phyloP scores from a whole-genome alignment of 2,797 vertebrate species.

The Hippoglossus hippoglossus region DNA sequence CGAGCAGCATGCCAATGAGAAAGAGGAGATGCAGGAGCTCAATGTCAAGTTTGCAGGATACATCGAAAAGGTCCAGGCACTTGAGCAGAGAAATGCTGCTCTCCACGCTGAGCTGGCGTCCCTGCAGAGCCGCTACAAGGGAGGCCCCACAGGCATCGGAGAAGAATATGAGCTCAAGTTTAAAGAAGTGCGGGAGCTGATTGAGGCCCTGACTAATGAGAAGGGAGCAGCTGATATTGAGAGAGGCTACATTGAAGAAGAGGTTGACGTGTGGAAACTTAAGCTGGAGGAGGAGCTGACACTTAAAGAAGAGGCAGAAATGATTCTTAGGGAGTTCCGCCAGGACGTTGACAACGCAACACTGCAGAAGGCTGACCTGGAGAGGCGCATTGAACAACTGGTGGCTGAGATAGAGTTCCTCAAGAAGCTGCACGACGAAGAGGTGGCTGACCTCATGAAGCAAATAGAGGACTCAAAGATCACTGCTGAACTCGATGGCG shows the following conservation, averaged over 20 bases:
- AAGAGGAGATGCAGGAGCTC: conserved; percentile 87
- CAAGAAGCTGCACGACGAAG: conserved; percentile 85
- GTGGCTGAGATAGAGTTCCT: conserved; percentile 85
- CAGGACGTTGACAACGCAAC: conserved; percentile 87
- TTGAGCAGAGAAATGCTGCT: conserved; percentile 83
- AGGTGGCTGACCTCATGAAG: conserved; percentile 83
- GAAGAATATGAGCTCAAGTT: conserved; percentile 87
- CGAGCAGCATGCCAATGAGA: conserved; percentile 83
- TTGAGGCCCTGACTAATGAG: conserved; percentile 84
- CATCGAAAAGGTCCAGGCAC: conserved; percentile 81
- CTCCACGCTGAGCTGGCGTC: conserved; percentile 70
- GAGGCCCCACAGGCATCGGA: conserved; percentile 76
- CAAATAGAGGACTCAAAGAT: conserved; percentile 86
- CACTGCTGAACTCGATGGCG: conserved; percentile 77
- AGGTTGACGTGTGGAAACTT: conserved; percentile 86
- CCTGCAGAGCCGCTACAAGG: conserved; percentile 76
- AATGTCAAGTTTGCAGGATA: conserved; percentile 84
- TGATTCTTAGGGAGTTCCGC: conserved; percentile 86
- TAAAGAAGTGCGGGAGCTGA: conserved; percentile 84
- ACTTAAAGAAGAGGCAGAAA: conserved; percentile 86
- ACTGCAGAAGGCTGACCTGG: conserved; percentile 85
- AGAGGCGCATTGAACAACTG: conserved; percentile 81
- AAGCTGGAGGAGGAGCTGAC: conserved; percentile 87
- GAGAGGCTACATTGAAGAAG: conserved; percentile 86
- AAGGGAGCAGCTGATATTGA: conserved; percentile 87